Percentiles rank a stretch among this genome's conserved stretches.
Conservation (phyloP, 1,140 invertebrate species). For the Drosophila dunni region DNA sequence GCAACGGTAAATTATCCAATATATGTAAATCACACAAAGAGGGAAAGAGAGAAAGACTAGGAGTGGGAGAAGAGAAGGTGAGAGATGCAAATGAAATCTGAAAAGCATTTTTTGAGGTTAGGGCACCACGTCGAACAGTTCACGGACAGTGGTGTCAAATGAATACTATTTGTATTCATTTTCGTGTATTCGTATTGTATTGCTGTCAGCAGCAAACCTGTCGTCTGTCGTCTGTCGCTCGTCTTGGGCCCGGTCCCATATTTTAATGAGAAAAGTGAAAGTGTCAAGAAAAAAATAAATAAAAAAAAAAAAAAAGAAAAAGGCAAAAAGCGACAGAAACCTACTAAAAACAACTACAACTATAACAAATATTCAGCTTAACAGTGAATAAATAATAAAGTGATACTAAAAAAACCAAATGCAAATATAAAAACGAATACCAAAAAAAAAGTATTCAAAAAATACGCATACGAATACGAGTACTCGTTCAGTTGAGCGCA, state of each 20-base stretch:
- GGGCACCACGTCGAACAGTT: slow-evolving; percentile 9
- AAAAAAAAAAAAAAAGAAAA: slow-evolving; percentile 17
- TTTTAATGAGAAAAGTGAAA: slow-evolving; percentile 83
- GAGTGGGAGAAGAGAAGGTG: not conserved
- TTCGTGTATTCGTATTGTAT: slow-evolving; percentile 4
- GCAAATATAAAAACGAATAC: slow-evolving; percentile 36
- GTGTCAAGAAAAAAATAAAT: slow-evolving; percentile 69
- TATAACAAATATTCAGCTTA: slow-evolving; percentile 39
- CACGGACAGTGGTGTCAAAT: slow-evolving; percentile 21
- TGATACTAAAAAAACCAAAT: slow-evolving; percentile 53
- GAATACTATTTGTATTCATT: slow-evolving; percentile 19
- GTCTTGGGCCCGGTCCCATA: slow-evolving; percentile 50
- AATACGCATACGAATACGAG: not conserved
- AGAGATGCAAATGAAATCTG: slow-evolving; percentile 62
- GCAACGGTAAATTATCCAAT: slow-evolving; percentile 8
- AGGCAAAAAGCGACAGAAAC: slow-evolving; percentile 28
- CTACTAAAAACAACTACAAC: slow-evolving; percentile 24
- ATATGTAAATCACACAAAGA: not conserved
- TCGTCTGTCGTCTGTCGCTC: slow-evolving; percentile 25
- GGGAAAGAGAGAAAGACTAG: not conserved
- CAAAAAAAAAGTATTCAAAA: slow-evolving; percentile 11
- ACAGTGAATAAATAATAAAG: slow-evolving; percentile 74
- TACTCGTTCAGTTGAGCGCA: slow-evolving; percentile 1
- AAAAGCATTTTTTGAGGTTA: slow-evolving; percentile 26
- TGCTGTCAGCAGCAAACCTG: slow-evolving; percentile 14